Base-by-base conservation (phyloP, 2,113 vertebrate genomes). In the Hydrolagus affinis region DNA sequence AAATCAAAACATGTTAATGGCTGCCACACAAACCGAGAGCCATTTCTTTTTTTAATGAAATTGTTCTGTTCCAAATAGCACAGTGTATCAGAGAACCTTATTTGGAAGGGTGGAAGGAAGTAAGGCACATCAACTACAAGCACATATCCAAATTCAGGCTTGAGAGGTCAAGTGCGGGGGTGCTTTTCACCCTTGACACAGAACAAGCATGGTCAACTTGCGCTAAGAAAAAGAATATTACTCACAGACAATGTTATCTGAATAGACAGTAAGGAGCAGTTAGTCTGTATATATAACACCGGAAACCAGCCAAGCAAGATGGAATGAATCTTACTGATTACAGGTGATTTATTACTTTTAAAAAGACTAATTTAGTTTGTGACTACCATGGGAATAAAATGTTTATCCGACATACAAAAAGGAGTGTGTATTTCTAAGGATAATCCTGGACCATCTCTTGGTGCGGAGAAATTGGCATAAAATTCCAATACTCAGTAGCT, bases 61-160 rank as follows among this genome's bases (percentile, higher is more conserved):
- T 44, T 74, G 9, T 56, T 2, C 44, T 57, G 57, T 57, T 21
- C 8, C 74, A 76, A 21, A 57, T 17, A 21, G 11, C n/a, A 8
- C 57, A 8, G 72, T 74, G 30, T n/a, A 8, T 44, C 74, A 44
- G 74, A 57, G 44, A 57, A 17, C 15, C 11, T 74, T 32, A 74
- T 76, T 44, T 76, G 17, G 19, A 57, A 56, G 74, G 30, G 15
- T 74, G 72, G 72, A 17, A 32, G 25, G 44, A 44, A 44, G 44
- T 1, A 44, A 44, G 44, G 44, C 44, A 44, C 44, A 44, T 44
- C 2, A 3, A 44, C 74, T 76, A 32, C 72, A 14, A 44, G 72
- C 30, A 44, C 15, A 44, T 32, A 32, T 74, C 44, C 74, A 76
- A 76, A 76, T 76, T 76, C 21, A 56, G 74, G 74, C n/a, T 76